phyloP scores from a whole-genome alignment of 2,113 vertebrate genomes.

The Podiceps cristatus region DNA sequence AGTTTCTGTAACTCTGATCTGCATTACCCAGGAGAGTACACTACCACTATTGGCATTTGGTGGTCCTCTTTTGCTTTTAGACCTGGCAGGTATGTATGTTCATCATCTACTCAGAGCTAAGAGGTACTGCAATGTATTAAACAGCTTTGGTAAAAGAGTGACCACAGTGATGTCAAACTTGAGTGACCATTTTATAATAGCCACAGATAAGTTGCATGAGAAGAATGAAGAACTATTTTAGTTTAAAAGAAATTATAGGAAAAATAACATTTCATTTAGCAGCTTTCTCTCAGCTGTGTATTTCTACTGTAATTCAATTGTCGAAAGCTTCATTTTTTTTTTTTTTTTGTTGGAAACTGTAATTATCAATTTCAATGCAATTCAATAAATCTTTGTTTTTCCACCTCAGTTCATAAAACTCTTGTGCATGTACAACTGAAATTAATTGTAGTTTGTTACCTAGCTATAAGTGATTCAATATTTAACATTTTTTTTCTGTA shows the following conservation, averaged over 20 bases:
- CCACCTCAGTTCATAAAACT: background rate
- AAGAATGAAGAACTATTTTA: background rate
- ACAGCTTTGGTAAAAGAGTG: background rate
- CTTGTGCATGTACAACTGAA: background rate
- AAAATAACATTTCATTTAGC: background rate
- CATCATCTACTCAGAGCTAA: background rate
- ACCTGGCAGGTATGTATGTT: background rate
- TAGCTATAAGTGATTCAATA: background rate
- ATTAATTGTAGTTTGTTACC: background rate
- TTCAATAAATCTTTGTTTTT: background rate
- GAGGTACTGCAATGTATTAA: background rate
- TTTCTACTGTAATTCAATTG: background rate
- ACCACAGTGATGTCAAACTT: background rate
- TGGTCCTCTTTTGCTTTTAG: background rate
- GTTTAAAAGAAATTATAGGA: background rate
- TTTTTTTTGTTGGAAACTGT: background rate
- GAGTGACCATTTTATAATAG: background rate
- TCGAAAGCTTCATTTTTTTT: background rate
- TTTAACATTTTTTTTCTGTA: background rate
- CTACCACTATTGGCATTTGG: background rate
- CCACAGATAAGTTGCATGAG: background rate
- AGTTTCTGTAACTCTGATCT: background rate
- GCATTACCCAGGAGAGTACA: background rate
- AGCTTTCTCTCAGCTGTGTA: background rate
- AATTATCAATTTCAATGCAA: background rate